Conservation (phyloP, 2,113 vertebrate genomes). For the Gopherus evgoodei region DNA sequence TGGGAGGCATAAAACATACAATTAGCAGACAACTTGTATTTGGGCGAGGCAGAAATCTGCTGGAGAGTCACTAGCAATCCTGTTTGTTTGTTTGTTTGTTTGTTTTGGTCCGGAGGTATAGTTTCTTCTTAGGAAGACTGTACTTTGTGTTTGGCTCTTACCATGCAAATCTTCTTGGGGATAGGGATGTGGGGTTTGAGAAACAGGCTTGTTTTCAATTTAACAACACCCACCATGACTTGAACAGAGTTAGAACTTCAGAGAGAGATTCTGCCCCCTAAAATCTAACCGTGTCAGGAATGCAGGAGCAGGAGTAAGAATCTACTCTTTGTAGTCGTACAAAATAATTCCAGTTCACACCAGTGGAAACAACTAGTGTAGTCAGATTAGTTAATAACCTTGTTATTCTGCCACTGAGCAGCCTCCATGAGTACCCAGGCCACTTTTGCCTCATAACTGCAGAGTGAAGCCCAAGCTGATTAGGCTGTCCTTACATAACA, state of each 20-base stretch:
- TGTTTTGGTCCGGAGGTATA: too few relatives aligned
- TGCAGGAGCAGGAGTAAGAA: accelerated
- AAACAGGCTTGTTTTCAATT: not conserved
- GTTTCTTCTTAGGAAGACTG: not conserved
- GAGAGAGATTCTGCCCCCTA: not conserved
- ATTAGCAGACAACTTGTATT: not conserved
- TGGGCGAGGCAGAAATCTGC: not conserved
- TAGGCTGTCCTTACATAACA: not conserved
- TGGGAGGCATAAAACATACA: not conserved
- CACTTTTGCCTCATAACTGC: accelerated
- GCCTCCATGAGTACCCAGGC: not conserved
- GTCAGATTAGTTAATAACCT: not conserved
- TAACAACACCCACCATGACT: not conserved
- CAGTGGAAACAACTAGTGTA: not conserved
- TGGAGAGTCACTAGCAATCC: not conserved
- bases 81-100: too few relatives aligned
- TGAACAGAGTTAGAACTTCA: not conserved
- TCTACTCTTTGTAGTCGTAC: not conserved
- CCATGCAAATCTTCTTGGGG: not conserved
- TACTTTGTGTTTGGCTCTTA: not conserved
- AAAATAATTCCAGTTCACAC: not conserved
- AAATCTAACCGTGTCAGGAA: not conserved
- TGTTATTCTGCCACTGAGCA: not conserved
- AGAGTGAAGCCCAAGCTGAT: not conserved
- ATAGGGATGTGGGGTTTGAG: not conserved